These are phyloP conservation scores for Gymnorhina tibicen DNA, from an alignment of 2,113 vertebrate genomes.

Conservation along the genomic window DNA sequence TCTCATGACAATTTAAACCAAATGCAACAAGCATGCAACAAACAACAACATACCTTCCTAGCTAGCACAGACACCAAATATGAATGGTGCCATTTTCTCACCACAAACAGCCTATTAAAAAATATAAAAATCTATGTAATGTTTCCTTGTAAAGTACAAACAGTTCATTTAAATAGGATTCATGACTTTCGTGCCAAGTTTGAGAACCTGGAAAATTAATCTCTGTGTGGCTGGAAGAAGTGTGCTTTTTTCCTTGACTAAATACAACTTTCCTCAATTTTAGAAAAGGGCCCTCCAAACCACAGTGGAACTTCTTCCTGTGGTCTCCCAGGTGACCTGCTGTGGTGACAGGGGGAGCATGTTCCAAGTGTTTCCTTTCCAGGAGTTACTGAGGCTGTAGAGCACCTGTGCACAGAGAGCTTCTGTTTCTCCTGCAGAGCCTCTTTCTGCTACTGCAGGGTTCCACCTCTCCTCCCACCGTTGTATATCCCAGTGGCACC, in stretches of 20 bases:
- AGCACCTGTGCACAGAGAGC: background rate
- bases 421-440: background rate
- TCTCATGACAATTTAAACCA: background rate
- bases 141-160: background rate
- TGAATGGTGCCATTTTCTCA: background rate
- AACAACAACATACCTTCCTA: background rate
- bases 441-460: background rate
- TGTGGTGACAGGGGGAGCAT: rapidly evolving
- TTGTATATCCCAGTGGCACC: background rate
- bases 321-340: background rate
- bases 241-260: background rate
- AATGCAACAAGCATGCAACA: background rate
- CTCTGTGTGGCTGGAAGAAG: background rate
- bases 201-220: background rate
- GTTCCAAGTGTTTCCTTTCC: rapidly evolving
- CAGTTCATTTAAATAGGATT: background rate
- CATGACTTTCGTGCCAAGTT: background rate
- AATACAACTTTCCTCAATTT: background rate
- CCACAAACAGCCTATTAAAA: background rate
- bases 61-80: background rate
- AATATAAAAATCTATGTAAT: background rate
- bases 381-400: background rate
- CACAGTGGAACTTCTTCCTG: background rate
- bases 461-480: background rate
- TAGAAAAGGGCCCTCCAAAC: background rate